Evolutionary conservation across 2,113 vertebrate genomes (phyloP).

Genomic region (Pelmatolapia mariae): DNA sequence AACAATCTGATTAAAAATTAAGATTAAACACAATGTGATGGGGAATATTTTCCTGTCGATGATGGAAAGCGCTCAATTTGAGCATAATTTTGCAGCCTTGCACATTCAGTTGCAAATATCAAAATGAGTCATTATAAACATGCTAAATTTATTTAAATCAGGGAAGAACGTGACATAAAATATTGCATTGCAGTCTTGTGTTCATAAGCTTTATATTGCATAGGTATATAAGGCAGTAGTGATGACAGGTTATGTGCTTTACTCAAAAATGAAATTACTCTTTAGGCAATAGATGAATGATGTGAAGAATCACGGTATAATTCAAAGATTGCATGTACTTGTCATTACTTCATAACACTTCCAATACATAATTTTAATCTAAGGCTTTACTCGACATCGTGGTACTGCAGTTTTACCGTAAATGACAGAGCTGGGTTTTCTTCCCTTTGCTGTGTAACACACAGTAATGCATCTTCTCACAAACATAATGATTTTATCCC

Average conservation of each 20-base stretch:
- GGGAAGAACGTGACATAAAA: background rate
- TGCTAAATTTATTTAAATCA: rapidly evolving
- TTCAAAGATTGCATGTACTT: background rate
- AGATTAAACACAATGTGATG: background rate
- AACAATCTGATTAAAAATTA: background rate
- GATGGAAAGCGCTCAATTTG: background rate
- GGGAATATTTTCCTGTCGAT: background rate
- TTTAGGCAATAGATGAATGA: background rate
- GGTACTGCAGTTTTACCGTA: background rate
- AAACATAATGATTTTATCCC: background rate
- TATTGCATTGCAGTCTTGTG: background rate
- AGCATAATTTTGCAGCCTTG: background rate
- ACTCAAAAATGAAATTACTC: rapidly evolving
- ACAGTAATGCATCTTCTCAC: no score
- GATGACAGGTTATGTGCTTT: rapidly evolving
- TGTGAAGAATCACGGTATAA: background rate
- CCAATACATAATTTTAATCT: background rate
- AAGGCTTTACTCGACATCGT: background rate
- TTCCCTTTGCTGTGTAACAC: background rate
- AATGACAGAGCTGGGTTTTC: background rate
- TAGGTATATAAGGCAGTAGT: background rate
- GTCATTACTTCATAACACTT: background rate
- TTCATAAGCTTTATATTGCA: background rate
- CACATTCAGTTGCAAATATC: background rate
- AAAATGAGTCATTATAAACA: rapidly evolving